Evolutionary conservation across 2,113 vertebrate species (phyloP), one percentile per base, ranked within the genome.

Genomic region (Rhynchomys soricoides): DNA sequence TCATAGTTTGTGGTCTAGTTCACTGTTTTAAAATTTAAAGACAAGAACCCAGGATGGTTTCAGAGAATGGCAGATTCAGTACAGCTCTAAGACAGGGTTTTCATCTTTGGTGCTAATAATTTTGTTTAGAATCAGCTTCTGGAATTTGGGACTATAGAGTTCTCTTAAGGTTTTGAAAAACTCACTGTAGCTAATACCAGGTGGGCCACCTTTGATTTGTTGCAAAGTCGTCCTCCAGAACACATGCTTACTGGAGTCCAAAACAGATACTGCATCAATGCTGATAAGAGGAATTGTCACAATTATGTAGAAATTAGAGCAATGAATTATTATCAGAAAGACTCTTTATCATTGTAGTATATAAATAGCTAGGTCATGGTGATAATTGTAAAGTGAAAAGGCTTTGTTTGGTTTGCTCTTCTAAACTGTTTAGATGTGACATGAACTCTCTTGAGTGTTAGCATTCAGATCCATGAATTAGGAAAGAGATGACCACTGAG

Each of bases 21-120:
- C 29, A 77, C 2, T 59, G 8, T 57, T 95, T 77, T 22, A 95
- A 85, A 86, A 50, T 59, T 92, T 45, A 81, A 50, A 82, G 70
- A 3, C 43, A 64, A 64, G 75, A 93, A n/a, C 21, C 17, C 31
- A 12, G 29, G 11, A 3, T 24, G 3, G 5, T 92, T 81, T 40
- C 4, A 31, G 22, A 50, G 37, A 94, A 59, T 48, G 24, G 24
- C 5, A 59, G 7, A 90, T 24, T 19, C 24, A 7, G 11, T 29
- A 22, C 4, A 87, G 8, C 19, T 91, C 19, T 43, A 34, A 7
- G 68, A 81, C 12, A 37, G 13, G 48, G 9, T 86, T n/a, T 85
- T 57, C 37, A 11, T 73, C 7, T 93, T 74, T 57, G 62, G 2
- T 89, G 50, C 4, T 77, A 81, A 89, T 82, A 43, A 29, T 71